These are phyloP conservation scores for Sciurus carolinensis DNA, from an alignment of 2,797 vertebrate genomes.

Conservation along the genomic window DNA sequence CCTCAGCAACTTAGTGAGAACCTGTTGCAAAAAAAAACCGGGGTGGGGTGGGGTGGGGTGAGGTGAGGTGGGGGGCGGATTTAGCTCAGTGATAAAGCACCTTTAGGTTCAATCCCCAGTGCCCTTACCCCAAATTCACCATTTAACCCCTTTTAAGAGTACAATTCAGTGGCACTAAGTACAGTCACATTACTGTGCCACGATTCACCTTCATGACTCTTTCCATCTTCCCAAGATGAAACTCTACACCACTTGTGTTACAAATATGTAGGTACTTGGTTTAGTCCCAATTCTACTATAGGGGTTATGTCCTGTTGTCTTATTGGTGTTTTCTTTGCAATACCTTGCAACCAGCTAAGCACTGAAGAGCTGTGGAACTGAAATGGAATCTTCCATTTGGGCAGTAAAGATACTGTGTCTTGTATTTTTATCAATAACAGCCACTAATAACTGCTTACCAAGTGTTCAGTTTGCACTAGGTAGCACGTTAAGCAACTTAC, in stretches of 20 bases:
- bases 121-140: too few relatives aligned
- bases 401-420: not conserved
- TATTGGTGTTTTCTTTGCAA: not conserved
- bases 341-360: not conserved
- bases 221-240: not conserved
- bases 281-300: too few relatives aligned
- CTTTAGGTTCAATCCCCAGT: too few relatives aligned
- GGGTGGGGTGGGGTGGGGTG: too few relatives aligned
- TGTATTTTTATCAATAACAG: not conserved
- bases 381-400: not conserved
- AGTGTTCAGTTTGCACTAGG: not conserved
- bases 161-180: not conserved
- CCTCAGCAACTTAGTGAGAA: too few relatives aligned
- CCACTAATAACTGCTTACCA: not conserved
- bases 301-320: too few relatives aligned
- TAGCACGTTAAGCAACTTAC: rapidly evolving
- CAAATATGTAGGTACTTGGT: too few relatives aligned
- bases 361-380: not conserved
- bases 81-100: too few relatives aligned
- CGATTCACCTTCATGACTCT: not conserved
- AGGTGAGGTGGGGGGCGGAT: too few relatives aligned
- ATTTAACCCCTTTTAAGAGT: too few relatives aligned
- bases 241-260: not conserved
- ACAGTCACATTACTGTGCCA: rapidly evolving
- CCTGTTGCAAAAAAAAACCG: too few relatives aligned